These are phyloP conservation scores for Limnephilus lunatus DNA, from an alignment of 2,888 invertebrate genomes.

Conservation along the genomic window DNA sequence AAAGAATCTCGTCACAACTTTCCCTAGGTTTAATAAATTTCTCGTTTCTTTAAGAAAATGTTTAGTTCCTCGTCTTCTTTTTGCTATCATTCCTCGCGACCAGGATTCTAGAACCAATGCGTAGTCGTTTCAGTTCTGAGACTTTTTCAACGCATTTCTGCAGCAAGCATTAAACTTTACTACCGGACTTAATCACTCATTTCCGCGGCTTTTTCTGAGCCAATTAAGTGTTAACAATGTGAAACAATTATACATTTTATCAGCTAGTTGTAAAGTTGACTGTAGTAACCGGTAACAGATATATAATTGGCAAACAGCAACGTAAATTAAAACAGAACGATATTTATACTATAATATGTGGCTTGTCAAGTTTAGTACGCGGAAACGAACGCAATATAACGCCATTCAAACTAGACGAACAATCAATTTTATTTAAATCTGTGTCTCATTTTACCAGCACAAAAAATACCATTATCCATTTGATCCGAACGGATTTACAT, in stretches of 20 bases:
- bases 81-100: not conserved
- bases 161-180: not conserved
- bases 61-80: not conserved
- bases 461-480: not conserved
- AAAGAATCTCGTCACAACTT: not conserved
- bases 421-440: not conserved
- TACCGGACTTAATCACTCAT: not conserved
- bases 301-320: not conserved
- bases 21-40: not conserved
- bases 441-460: not conserved
- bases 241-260: not conserved
- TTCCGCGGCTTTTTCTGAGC: not conserved
- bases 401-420: not conserved
- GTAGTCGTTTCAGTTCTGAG: not conserved
- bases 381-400: not conserved
- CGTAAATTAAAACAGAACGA: not conserved
- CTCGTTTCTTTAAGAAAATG: not conserved
- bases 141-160: not conserved
- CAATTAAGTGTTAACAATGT: not conserved
- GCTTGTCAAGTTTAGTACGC: not conserved
- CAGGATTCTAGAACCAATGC: not conserved
- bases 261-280: not conserved
- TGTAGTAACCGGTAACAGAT: not conserved
- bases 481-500: not conserved
- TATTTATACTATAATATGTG: not conserved